These are phyloP conservation scores for Oxycera nigricornis DNA, from an alignment of 2,888 invertebrate genomes.

Conservation along the genomic window DNA sequence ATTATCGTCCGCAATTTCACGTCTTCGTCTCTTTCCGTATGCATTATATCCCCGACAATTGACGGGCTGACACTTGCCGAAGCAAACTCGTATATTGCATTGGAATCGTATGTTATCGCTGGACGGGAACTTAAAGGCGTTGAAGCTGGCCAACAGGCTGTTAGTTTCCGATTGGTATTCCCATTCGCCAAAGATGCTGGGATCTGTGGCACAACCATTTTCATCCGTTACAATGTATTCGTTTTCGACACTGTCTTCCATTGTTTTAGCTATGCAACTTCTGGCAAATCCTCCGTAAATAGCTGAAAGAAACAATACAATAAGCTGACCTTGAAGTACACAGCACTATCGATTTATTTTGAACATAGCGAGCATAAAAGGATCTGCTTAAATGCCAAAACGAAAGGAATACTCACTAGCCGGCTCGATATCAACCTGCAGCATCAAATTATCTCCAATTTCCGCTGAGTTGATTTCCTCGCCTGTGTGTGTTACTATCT, in stretches of 20 bases:
- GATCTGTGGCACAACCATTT: conserved; percentile 92
- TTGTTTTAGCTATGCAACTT: conserved; percentile 91
- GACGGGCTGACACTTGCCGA: conserved; percentile 93
- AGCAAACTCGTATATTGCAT: conserved; percentile 93
- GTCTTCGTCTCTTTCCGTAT: conserved; percentile 81
- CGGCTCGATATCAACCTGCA: conserved; percentile 86
- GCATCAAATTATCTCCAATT: conserved; percentile 87
- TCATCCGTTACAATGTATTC: conserved; percentile 93
- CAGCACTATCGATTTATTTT: not conserved
- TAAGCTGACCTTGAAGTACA: too few relatives aligned
- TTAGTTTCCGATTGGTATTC: conserved; percentile 86
- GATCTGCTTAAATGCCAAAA: not conserved
- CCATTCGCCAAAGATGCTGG: conserved; percentile 93
- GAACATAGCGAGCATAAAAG: not conserved
- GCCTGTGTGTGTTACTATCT: conserved; percentile 85
- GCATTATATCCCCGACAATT: conserved; percentile 92
- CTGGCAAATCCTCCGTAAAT: conserved; percentile 95
- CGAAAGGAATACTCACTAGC: conserved; percentile 64
- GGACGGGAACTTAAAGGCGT: conserved; percentile 94
- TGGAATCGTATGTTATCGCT: conserved; percentile 95
- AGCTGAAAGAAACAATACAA: conserved; percentile 62
- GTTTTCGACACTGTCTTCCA: conserved; percentile 86
- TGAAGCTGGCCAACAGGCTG: conserved; percentile 85
- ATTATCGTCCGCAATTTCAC: conserved; percentile 61
- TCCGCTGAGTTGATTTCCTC: conserved; percentile 90